Conservation (phyloP, 2,113 vertebrate species). For the Cheirogaleus medius region DNA sequence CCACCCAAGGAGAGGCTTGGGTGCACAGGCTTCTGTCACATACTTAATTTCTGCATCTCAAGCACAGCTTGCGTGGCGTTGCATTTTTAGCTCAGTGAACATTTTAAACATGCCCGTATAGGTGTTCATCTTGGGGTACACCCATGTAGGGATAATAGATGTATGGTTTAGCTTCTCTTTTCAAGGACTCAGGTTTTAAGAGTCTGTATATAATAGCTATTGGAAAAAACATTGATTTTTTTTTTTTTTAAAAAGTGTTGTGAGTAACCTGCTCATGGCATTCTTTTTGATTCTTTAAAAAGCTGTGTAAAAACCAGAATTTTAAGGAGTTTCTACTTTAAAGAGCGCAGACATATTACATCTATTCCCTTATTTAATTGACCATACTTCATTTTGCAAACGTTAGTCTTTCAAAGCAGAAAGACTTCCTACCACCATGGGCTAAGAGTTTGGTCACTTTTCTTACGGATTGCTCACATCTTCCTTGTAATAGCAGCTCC, state of each 20-base stretch:
- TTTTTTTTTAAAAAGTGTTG: neutral
- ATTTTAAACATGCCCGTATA: neutral
- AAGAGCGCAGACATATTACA: neutral
- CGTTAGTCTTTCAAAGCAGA: slow-evolving; percentile 16
- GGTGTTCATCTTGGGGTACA: neutral
- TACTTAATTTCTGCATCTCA: neutral
- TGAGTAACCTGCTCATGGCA: neutral
- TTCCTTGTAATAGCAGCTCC: slow-evolving; percentile 53
- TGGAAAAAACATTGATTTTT: neutral
- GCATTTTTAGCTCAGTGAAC: neutral
- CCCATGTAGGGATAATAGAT: neutral
- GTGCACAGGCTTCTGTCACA: neutral
- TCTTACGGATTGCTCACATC: slow-evolving; percentile 33
- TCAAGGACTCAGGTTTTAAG: neutral
- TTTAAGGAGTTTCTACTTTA: slow-evolving; percentile 28
- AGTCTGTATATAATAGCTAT: neutral
- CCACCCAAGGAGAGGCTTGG: neutral
- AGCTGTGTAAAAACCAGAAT: slow-evolving; percentile 23
- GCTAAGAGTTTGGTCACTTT: slow-evolving; percentile 45
- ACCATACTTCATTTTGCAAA: slow-evolving; percentile 55
- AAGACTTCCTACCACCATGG: neutral
- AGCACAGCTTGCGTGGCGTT: neutral
- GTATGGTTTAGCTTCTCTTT: neutral
- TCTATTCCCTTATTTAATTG: slow-evolving; percentile 62
- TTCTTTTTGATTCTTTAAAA: slow-evolving; percentile 47